Conservation (phyloP, 2,797 vertebrate species). For the Neopelma chrysocephalum region DNA sequence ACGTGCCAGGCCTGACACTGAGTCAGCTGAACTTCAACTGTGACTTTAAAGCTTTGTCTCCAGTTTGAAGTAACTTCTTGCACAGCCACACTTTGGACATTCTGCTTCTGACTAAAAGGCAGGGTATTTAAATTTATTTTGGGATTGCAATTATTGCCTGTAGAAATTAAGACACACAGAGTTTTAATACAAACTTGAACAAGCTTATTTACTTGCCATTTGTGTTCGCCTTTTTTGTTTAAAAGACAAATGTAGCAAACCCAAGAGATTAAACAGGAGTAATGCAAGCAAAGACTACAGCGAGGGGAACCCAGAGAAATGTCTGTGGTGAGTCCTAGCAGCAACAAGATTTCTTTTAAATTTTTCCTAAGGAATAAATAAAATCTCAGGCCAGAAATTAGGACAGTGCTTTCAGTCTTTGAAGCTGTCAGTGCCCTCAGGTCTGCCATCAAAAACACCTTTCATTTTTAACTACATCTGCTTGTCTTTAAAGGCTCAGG, state of each 20-base stretch:
- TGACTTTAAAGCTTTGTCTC: neutral
- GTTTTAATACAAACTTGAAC: neutral
- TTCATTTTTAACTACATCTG: slow-evolving; percentile 1
- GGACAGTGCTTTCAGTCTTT: neutral
- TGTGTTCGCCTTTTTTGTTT: neutral
- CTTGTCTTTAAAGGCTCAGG: neutral
- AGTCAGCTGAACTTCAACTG: neutral
- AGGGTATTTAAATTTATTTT: neutral
- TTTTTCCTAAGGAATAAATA: neutral
- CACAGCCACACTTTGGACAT: neutral
- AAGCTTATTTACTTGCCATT: neutral
- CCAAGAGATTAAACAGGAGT: neutral
- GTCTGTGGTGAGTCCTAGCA: neutral
- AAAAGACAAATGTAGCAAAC: neutral
- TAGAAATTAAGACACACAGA: neutral
- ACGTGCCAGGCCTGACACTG: fast-evolving
- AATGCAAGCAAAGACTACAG: neutral
- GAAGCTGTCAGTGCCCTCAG: neutral
- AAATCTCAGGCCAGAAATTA: neutral
- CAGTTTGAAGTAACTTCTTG: neutral
- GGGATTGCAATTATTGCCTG: neutral
- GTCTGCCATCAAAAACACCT: neutral
- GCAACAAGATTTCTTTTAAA: neutral
- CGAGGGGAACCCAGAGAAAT: neutral
- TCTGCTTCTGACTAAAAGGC: neutral